phyloP scores from a whole-genome alignment of 2,888 invertebrate species.

The Leucophora obtusa region DNA sequence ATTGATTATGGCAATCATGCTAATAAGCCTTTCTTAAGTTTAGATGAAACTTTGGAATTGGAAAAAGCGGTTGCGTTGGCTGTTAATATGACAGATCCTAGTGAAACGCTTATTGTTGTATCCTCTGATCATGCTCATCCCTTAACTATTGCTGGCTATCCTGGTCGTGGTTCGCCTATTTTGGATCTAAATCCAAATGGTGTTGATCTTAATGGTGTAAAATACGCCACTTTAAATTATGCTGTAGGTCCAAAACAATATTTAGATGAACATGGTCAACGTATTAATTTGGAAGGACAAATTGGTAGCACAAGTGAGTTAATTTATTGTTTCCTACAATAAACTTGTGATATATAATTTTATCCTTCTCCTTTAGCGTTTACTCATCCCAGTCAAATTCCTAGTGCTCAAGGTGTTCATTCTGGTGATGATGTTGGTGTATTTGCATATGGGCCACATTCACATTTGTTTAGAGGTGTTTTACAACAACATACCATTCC shows the following conservation, averaged over 20 bases:
- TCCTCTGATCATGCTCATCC: conserved; percentile 89
- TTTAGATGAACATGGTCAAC: conserved; percentile 3
- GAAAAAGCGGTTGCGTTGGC: conserved; percentile 84
- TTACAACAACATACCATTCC: conserved; percentile 89
- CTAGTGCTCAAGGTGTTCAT: conserved; percentile 82
- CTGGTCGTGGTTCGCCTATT: conserved; percentile 80
- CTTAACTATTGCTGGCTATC: conserved; percentile 86
- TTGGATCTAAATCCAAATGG: conserved; percentile 77
- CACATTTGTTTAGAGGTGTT: conserved; percentile 87
- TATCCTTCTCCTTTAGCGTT: background rate
- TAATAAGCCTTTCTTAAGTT: conserved; percentile 82
- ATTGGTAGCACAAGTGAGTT: background rate
- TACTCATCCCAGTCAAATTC: conserved; percentile 70
- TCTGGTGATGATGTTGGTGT: conserved; percentile 89
- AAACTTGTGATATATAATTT: background rate
- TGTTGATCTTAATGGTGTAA: conserved; percentile 70
- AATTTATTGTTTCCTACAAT: background rate
- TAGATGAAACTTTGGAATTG: conserved; percentile 88
- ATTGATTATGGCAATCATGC: conserved; percentile 89
- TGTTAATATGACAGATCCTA: conserved; percentile 80
- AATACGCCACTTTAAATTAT: conserved; percentile 84
- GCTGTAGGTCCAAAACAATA: conserved; percentile 82
- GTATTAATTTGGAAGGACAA: background rate
- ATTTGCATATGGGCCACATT: conserved; percentile 87
- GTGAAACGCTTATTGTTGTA: conserved; percentile 88